Base-by-base conservation (phyloP, 37 sponge, comb jelly and placozoan species). In the Eunapius fragilis region DNA sequence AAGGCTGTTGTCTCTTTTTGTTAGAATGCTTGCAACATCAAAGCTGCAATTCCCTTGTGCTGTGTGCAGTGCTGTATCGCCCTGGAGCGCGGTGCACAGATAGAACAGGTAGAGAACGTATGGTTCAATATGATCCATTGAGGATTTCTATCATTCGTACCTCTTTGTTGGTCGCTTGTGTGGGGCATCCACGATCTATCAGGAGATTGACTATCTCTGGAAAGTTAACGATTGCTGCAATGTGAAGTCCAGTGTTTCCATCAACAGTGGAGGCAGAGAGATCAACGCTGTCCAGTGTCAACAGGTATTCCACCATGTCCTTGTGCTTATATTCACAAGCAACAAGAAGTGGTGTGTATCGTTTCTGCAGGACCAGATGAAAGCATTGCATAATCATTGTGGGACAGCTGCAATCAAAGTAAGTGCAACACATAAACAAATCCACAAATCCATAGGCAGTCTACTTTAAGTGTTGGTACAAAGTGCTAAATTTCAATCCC, bases 181-280 rank as follows among this genome's bases (percentile, higher is more conserved):
- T 19, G 2, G 75, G 34, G 31, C 72, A 79, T 6, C 70, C 85
- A 35, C 14, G 34, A 10, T 81, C 49, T 0, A 85, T 45, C 3
- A 90, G 76, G 31, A 81, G 7, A 24, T 76, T 27, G 19, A 87
- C 87, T 17, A 86, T 82, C 27, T 85, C 83, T 0, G 41, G 25
- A n/a, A 77, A 79, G 68, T 91, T 84, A 84, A 74, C 80, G 37
- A 91, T 80, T 23, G 92, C 92, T 31, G 92, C 92, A 14, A 91
- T 25, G 77, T 91, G 92, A 17, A 91, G 85, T 13, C 69, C 85
- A 2, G 77, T 89, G 70, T 72, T 79, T 7, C 81, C 84, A 10
- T 26, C 31, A 30, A 12, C 37, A 7, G 12, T 33, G 74, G 22
- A 72, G 74, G 38, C 78, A n/a, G 38, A 23, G 31, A 31, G 47